Percentiles rank a stretch among this genome's conserved stretches.
Conservation (phyloP, 2,888 invertebrate genomes). For the Drepana falcataria region DNA sequence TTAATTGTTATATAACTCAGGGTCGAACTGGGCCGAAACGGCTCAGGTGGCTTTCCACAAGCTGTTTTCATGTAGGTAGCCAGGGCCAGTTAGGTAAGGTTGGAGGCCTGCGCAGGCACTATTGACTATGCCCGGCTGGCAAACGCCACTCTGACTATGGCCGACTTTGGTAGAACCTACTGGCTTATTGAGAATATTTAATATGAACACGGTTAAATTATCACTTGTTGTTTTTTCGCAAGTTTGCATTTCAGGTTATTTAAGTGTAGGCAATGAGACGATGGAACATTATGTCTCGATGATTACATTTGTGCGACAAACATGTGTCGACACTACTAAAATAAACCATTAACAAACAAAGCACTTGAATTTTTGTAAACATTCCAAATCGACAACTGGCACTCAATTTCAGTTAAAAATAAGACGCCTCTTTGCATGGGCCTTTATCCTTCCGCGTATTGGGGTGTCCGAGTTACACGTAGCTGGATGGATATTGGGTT, state of each 20-base stretch:
- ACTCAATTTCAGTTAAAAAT: conserved; percentile 35
- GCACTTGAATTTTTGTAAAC: conserved; percentile 48
- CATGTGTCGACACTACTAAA: conserved; percentile 50
- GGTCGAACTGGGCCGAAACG: no score
- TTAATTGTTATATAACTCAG: no score
- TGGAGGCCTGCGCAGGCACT: no score
- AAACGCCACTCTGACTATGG: no score
- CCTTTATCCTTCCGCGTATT: conserved; percentile 9
- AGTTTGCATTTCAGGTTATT: not conserved
- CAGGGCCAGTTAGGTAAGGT: no score
- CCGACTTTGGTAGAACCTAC: no score
- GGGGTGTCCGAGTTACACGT: conserved; percentile 39
- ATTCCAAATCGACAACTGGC: conserved; percentile 47
- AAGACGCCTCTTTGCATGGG: conserved; percentile 5
- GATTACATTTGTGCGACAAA: conserved; percentile 28
- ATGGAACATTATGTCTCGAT: conserved; percentile 15
- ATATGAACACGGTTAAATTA: no score
- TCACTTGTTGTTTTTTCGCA: no score
- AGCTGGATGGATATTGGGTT: conserved; percentile 14
- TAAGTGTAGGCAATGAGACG: not conserved
- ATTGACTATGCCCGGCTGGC: no score
- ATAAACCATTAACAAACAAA: conserved; percentile 43
- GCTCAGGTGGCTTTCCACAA: no score
- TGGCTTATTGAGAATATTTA: no score
- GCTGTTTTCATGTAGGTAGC: no score